These are phyloP conservation scores for Hipparchia sbordonii DNA, from an alignment of 2,888 invertebrate species.

Conservation along the genomic window DNA sequence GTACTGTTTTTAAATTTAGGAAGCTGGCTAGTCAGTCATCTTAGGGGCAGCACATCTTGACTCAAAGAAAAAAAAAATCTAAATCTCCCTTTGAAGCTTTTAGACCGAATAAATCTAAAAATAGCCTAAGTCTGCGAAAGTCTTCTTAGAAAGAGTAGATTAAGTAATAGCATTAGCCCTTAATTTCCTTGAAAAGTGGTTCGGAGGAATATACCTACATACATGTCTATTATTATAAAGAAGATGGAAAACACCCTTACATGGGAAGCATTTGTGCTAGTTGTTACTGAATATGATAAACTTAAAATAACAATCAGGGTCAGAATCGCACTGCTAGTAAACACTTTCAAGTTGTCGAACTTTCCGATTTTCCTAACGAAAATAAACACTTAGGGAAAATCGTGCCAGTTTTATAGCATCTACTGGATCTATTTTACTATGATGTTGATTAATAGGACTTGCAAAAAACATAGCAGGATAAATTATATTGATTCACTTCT, in stretches of 20 bases:
- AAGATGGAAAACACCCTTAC: slow-evolving; percentile 1
- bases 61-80: no score
- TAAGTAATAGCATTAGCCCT: no score
- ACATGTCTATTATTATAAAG: not conserved
- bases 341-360: slow-evolving; percentile 4
- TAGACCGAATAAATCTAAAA: no score
- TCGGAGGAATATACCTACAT: no score
- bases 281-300: slow-evolving; percentile 16
- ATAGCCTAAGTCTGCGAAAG: no score
- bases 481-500: not conserved
- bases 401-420: not conserved
- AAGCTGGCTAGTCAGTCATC: no score
- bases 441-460: no score
- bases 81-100: no score
- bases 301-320: slow-evolving; percentile 7
- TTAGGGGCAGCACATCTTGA: no score
- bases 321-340: slow-evolving; percentile 6
- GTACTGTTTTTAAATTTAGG: no score
- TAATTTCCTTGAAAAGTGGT: no score
- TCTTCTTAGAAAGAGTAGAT: no score
- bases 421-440: not conserved
- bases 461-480: not conserved
- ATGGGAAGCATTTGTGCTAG: not conserved
- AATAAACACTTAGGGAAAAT: not conserved
- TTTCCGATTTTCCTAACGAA: slow-evolving; percentile 6